These are phyloP conservation scores for Macrotus californicus DNA, from an alignment of 2,113 vertebrate genomes.

Conservation along the genomic window DNA sequence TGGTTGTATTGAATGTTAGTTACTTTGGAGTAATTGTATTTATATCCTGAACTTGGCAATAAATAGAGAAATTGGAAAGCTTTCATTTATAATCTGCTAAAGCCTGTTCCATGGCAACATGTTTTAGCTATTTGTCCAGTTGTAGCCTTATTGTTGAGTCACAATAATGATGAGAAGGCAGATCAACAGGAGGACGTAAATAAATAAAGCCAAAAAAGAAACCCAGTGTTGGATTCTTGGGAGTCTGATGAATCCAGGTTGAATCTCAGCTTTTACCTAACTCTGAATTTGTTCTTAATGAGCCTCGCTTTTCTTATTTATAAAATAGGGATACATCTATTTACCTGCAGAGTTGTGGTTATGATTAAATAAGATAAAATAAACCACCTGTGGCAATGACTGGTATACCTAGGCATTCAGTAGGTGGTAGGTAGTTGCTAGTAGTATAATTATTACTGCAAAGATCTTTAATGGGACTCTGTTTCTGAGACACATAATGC, in stretches of 20 bases:
- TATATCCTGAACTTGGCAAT: conserved; percentile 65
- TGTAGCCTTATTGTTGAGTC: conserved; percentile 68
- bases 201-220: conserved; percentile 60
- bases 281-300: conserved; percentile 41
- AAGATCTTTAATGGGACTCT: conserved; percentile 16
- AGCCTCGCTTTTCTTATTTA: conserved; percentile 31
- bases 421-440: conserved; percentile 19
- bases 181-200: conserved; percentile 49
- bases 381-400: neutral
- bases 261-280: conserved; percentile 46
- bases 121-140: conserved; percentile 70
- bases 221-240: conserved; percentile 40
- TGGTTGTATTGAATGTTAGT: conserved; percentile 32
- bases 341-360: neutral
- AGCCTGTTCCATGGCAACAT: conserved; percentile 54
- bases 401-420: neutral
- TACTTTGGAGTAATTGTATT: conserved; percentile 64
- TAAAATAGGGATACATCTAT: neutral
- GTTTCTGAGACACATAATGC: conserved; percentile 41
- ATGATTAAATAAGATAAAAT: conserved; percentile 30
- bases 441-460: conserved; percentile 23
- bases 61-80: conserved; percentile 60
- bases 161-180: conserved; percentile 63
- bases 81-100: conserved; percentile 61
- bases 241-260: conserved; percentile 5